These are phyloP conservation scores for Pseudomyrmex dendroicus DNA, from an alignment of 1,140 invertebrate genomes.

Conservation along the genomic window DNA sequence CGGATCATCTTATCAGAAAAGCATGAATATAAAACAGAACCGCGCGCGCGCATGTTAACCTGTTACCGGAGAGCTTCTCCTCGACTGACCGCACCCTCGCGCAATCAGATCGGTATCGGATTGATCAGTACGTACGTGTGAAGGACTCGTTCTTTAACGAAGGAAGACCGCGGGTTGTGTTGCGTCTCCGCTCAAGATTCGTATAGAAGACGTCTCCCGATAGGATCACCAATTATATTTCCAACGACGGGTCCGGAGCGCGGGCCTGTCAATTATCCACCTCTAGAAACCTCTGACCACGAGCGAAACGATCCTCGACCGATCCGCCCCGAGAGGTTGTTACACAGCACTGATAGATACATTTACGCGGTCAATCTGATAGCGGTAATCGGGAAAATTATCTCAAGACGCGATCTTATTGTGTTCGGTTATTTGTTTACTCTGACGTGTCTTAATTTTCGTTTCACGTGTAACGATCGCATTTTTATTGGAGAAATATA, in stretches of 20 bases:
- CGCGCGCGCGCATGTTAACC: slow-evolving; percentile 6
- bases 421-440: slow-evolving; percentile 24
- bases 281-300: slow-evolving; percentile 67
- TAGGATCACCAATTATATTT: slow-evolving; percentile 81
- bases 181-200: slow-evolving; percentile 50
- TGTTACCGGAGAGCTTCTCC: slow-evolving; percentile 22
- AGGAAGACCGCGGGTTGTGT: slow-evolving; percentile 2
- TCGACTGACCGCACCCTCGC: slow-evolving; percentile 39
- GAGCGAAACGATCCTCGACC: slow-evolving; percentile 70
- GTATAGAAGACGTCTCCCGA: slow-evolving; percentile 71
- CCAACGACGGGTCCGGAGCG: slow-evolving; percentile 68
- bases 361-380: slow-evolving; percentile 60
- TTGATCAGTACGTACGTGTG: slow-evolving; percentile 64
- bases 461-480: slow-evolving; percentile 65
- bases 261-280: slow-evolving; percentile 79
- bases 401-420: slow-evolving; percentile 1
- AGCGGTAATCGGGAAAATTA: neutral
- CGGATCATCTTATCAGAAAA: slow-evolving; percentile 45
- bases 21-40: slow-evolving; percentile 39
- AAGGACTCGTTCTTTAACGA: slow-evolving; percentile 35
- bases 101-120: slow-evolving; percentile 63
- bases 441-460: slow-evolving; percentile 9
- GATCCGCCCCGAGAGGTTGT: slow-evolving; percentile 32
- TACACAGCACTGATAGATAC: slow-evolving; percentile 62
- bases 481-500: slow-evolving; percentile 24